phyloP scores from a whole-genome alignment of 2,113 vertebrate genomes.

The Larimichthys crocea region DNA sequence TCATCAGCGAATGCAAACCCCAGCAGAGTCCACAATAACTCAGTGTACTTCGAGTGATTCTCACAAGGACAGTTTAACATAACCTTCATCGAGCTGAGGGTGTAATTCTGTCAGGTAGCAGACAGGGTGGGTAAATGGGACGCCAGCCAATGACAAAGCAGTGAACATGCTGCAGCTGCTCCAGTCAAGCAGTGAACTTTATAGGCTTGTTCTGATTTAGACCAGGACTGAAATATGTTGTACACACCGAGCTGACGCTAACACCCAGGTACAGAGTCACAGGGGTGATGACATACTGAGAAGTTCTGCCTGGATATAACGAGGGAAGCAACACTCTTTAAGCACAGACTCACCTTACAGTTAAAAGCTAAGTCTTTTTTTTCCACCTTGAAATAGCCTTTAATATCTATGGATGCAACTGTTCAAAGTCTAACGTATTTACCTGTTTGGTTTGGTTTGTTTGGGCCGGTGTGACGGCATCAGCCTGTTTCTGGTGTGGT shows the following conservation, averaged over 20 bases:
- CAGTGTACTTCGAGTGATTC: slow-evolving; percentile 38
- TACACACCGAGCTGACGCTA: not conserved
- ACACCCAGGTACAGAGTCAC: slow-evolving; percentile 4
- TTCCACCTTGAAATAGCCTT: no score
- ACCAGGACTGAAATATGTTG: slow-evolving; percentile 10
- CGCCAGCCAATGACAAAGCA: slow-evolving; percentile 32
- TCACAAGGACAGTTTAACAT: slow-evolving; percentile 51
- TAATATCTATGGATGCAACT: not conserved
- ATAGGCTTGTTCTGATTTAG: slow-evolving; percentile 42
- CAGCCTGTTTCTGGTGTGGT: not conserved
- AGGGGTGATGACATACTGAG: not conserved
- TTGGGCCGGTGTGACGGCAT: not conserved
- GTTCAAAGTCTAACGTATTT: not conserved
- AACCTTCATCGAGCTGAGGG: slow-evolving; percentile 52
- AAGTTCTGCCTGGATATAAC: not conserved
- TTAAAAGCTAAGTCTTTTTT: no score
- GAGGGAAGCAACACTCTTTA: not conserved
- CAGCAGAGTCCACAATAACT: slow-evolving; percentile 18
- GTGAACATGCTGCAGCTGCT: slow-evolving; percentile 27
- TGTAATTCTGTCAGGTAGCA: slow-evolving; percentile 56
- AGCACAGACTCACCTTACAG: not conserved
- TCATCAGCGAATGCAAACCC: slow-evolving; percentile 8
- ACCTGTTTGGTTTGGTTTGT: not conserved
- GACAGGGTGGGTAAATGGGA: slow-evolving; percentile 52
- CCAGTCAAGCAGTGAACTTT: slow-evolving; percentile 31